phyloP scores from a whole-genome alignment of 2,113 vertebrate species.

The Cochlearius cochlearius region DNA sequence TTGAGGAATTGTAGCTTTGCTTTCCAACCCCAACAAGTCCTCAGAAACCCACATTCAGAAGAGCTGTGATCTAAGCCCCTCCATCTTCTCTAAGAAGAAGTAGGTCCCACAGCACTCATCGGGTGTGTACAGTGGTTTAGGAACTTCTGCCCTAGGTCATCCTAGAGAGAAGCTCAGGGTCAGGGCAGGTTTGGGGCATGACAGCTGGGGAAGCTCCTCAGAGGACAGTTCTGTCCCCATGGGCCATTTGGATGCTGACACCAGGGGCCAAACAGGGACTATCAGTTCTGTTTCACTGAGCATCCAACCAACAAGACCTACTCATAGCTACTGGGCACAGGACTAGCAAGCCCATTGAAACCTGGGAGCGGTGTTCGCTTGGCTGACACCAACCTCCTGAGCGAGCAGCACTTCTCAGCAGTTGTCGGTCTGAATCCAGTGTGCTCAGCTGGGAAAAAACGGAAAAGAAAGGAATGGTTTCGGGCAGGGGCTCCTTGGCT shows the following conservation, averaged over 20 bases:
- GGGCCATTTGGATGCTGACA: neutral
- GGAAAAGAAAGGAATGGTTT: neutral
- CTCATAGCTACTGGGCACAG: neutral
- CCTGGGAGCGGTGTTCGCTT: neutral
- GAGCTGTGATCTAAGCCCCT: neutral
- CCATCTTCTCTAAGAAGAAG: neutral
- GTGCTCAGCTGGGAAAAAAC: neutral
- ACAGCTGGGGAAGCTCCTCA: neutral
- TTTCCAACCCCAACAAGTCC: neutral
- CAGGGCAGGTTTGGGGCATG: neutral
- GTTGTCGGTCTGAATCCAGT: neutral
- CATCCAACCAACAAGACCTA: neutral
- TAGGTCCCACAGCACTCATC: no score
- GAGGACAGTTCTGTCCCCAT: neutral
- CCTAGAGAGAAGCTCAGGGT: neutral
- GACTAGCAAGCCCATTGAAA: neutral
- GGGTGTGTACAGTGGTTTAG: neutral
- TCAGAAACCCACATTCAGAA: neutral
- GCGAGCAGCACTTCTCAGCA: neutral
- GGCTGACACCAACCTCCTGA: neutral
- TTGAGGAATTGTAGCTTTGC: neutral
- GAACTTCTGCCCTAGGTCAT: neutral
- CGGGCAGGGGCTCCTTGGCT: neutral
- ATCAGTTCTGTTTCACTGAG: neutral
- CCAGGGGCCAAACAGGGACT: neutral